A percentile compares a stretch with the other conserved stretches of the same genome.
These are phyloP conservation scores for Lepidochrysops patricia DNA, from an alignment of 2,888 invertebrate genomes.

Conservation along the genomic window DNA sequence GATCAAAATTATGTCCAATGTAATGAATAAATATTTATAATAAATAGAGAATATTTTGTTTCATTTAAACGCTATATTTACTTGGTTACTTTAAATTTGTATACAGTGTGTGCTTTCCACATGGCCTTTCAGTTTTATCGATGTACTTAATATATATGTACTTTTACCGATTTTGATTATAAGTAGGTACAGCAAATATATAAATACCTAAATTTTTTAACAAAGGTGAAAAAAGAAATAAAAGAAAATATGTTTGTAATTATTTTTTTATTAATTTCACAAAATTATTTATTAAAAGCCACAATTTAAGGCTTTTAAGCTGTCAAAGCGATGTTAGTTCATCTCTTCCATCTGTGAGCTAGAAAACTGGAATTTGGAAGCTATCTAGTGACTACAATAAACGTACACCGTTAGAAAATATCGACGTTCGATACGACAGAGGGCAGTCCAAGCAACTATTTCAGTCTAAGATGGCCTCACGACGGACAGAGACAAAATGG, in stretches of 20 bases:
- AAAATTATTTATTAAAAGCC: slow-evolving; percentile 72
- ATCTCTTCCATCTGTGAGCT: slow-evolving; percentile 49
- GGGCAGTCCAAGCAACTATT: slow-evolving; percentile 56
- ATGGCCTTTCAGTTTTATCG: too few relatives aligned
- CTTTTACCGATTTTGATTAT: too few relatives aligned
- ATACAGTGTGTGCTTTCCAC: not conserved
- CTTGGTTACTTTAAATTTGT: not conserved
- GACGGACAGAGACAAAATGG: slow-evolving; percentile 13
- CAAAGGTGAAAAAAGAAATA: not conserved
- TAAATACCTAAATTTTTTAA: slow-evolving; percentile 10
- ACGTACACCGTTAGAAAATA: slow-evolving; percentile 67
- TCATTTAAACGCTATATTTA: slow-evolving; percentile 1
- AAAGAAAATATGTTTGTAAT: slow-evolving; percentile 41
- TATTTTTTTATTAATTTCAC: slow-evolving; percentile 73
- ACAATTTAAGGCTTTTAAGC: slow-evolving; percentile 73
- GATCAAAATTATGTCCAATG: slow-evolving; percentile 66
- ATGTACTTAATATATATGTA: too few relatives aligned
- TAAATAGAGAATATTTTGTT: slow-evolving; percentile 37
- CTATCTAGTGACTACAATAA: slow-evolving; percentile 63
- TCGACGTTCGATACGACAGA: slow-evolving; percentile 51
- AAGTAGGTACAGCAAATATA: too few relatives aligned
- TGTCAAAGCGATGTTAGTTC: slow-evolving; percentile 63
- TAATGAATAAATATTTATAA: slow-evolving; percentile 72
- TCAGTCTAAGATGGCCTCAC: slow-evolving; percentile 28
- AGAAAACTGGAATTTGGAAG: slow-evolving; percentile 58